Evolutionary conservation across 2,797 vertebrate genomes (phyloP).

Genomic region (Melanotaenia nigrans): DNA sequence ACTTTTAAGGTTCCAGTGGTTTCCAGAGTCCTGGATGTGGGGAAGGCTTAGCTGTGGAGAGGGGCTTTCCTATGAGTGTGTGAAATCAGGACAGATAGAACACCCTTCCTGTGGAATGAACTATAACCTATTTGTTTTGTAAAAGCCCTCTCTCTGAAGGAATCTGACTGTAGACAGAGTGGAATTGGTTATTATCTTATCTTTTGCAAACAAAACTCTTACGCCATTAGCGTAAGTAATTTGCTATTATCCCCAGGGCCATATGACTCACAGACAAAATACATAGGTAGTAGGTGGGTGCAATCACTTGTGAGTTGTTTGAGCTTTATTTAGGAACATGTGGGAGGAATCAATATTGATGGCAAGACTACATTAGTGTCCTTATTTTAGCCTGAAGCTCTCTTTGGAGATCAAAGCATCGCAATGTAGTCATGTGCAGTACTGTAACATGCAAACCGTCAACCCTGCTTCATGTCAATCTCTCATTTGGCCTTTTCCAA

Average conservation of each 20-base stretch:
- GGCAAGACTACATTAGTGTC: constrained; percentile 30
- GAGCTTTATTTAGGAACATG: constrained; percentile 31
- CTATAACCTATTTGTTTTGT: constrained; percentile 15
- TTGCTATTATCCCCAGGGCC: constrained; percentile 17
- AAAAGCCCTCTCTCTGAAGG: constrained; percentile 43
- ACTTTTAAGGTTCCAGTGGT: constrained; percentile 51
- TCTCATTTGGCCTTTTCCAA: constrained; percentile 38
- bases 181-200: constrained; percentile 28
- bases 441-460: constrained; percentile 25
- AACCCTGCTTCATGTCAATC: constrained; percentile 50
- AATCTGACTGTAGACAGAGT: constrained; percentile 16
- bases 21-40: constrained; percentile 36
- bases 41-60: constrained; percentile 48
- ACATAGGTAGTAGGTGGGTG: constrained; percentile 11
- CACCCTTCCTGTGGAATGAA: constrained; percentile 52
- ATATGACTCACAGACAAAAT: constrained; percentile 8
- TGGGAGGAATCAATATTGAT: constrained; percentile 43
- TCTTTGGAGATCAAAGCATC: constrained; percentile 53
- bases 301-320: constrained; percentile 45
- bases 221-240: neutral
- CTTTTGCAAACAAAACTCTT: constrained; percentile 20
- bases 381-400: constrained; percentile 55
- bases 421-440: neutral
- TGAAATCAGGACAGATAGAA: constrained; percentile 58
- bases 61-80: constrained; percentile 53